Conservation (phyloP, 2,888 invertebrate genomes). For the Timema podura region DNA sequence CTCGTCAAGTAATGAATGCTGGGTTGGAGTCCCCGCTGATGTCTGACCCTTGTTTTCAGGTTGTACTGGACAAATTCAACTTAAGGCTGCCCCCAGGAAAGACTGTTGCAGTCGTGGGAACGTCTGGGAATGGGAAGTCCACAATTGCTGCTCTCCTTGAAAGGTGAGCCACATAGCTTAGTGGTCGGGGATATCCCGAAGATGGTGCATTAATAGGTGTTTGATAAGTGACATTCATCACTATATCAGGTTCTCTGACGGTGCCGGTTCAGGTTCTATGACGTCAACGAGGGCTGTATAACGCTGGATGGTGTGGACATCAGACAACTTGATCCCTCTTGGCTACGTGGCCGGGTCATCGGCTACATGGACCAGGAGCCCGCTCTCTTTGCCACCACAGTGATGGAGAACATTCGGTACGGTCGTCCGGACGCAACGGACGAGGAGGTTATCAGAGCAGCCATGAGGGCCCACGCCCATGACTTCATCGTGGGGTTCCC, state of each 20-base stretch:
- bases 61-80: conserved; percentile 77
- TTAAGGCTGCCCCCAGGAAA: conserved; percentile 79
- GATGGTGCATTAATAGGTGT: too few relatives aligned
- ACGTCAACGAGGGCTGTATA: conserved; percentile 66
- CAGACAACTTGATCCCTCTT: conserved; percentile 66
- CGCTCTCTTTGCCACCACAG: conserved; percentile 83
- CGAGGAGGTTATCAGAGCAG: conserved; percentile 70
- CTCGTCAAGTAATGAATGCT: too few relatives aligned
- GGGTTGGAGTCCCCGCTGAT: too few relatives aligned
- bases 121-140: conserved; percentile 93
- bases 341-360: conserved; percentile 79
- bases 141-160: conserved; percentile 87
- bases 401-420: conserved; percentile 92
- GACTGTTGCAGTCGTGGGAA: conserved; percentile 88
- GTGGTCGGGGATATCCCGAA: too few relatives aligned
- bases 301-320: conserved; percentile 74
- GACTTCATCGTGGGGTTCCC: conserved; percentile 83
- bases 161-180: conserved; percentile 51
- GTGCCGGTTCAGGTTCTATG: conserved; percentile 67
- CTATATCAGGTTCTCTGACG: not conserved
- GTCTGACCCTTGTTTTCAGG: conserved; percentile 45
- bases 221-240: not conserved
- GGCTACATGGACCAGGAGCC: conserved; percentile 94
- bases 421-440: conserved; percentile 68
- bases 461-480: conserved; percentile 85